Conservation (phyloP, 2,888 invertebrate species). For the Onthophagus sagittarius region DNA sequence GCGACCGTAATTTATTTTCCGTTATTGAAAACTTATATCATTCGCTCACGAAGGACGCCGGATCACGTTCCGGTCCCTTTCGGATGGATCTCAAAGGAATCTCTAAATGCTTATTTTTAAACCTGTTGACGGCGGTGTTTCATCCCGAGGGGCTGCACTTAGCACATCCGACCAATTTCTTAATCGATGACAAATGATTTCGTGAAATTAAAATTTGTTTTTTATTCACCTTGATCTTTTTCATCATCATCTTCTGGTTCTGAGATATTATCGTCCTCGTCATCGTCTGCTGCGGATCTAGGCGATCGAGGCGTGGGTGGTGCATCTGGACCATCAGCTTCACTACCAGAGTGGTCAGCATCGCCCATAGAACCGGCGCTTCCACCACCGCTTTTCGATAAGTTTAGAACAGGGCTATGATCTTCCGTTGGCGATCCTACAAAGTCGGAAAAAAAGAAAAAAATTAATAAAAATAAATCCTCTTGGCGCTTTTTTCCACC, state of each 20-base stretch:
- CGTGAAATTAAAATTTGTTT: neutral
- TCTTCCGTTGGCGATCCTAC: constrained; percentile 76
- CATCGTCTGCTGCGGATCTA: constrained; percentile 68
- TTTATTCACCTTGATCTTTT: constrained; percentile 69
- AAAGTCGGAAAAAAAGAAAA: neutral
- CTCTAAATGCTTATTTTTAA: neutral
- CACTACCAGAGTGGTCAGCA: constrained; percentile 61
- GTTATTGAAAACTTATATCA: constrained; percentile 41
- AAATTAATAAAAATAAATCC: neutral
- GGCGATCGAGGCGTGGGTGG: constrained; percentile 57
- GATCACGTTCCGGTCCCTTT: neutral
- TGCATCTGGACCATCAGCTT: constrained; percentile 60
- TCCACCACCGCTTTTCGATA: constrained; percentile 81
- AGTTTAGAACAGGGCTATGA: constrained; percentile 87
- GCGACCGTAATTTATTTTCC: constrained; percentile 39
- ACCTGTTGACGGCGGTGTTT: neutral
- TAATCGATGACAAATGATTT: neutral
- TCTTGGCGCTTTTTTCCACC: too few species aligned
- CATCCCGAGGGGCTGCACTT: neutral
- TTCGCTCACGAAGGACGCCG: constrained; percentile 27
- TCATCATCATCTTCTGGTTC: constrained; percentile 83
- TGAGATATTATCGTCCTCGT: constrained; percentile 83
- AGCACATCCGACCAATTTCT: neutral
- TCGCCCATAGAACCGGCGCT: constrained; percentile 63
- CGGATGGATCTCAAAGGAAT: neutral